Conservation (phyloP, 2,888 invertebrate genomes). For the Amitus sp. region DNA sequence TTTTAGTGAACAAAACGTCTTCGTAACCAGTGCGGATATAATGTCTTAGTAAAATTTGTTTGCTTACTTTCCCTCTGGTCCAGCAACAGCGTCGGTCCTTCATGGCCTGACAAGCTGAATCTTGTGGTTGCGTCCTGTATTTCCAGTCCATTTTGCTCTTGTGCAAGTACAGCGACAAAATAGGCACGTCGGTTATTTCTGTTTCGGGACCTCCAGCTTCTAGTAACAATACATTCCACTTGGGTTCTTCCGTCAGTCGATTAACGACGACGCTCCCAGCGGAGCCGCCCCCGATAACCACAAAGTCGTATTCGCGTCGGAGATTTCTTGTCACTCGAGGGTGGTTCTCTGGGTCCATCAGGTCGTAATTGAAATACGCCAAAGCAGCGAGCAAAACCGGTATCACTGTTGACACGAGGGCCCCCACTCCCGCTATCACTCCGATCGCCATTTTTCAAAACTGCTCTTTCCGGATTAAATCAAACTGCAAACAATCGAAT, state of each 20-base stretch:
- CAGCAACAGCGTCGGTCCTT: constrained; percentile 84
- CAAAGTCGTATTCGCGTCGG: constrained; percentile 81
- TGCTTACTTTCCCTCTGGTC: constrained; percentile 84
- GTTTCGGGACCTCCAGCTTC: constrained; percentile 91
- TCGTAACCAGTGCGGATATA: too few species aligned
- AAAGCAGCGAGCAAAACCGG: constrained; percentile 80
- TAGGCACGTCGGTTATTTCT: constrained; percentile 86
- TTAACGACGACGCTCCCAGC: constrained; percentile 88
- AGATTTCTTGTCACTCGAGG: constrained; percentile 74
- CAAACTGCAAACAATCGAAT: neutral
- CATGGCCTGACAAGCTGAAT: constrained; percentile 88
- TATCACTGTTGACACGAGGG: constrained; percentile 79
- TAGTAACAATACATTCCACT: constrained; percentile 82
- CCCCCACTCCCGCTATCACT: constrained; percentile 72
- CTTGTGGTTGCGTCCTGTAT: constrained; percentile 87
- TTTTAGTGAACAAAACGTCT: too few species aligned
- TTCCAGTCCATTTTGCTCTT: constrained; percentile 93
- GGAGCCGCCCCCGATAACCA: constrained; percentile 85
- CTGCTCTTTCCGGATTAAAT: neutral
- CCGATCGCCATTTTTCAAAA: constrained; percentile 57
- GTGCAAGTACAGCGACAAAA: constrained; percentile 87
- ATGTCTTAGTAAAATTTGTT: too few species aligned
- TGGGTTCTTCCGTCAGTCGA: constrained; percentile 78
- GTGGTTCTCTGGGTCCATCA: constrained; percentile 85
- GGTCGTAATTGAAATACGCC: constrained; percentile 86